These are phyloP conservation scores for Eupristina koningsbergeri DNA, from an alignment of 1,140 invertebrate genomes.

Conservation along the genomic window DNA sequence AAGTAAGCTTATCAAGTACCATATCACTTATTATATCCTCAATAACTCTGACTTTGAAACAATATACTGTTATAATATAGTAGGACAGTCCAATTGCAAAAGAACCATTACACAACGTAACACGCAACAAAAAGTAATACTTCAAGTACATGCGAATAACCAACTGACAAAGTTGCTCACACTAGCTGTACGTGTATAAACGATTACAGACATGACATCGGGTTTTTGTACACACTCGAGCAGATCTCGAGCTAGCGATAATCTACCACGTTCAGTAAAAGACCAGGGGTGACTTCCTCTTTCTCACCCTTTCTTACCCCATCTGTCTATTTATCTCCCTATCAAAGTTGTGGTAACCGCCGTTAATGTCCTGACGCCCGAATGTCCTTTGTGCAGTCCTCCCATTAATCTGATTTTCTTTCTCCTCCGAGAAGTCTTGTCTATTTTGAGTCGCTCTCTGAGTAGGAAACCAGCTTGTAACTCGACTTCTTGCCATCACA, in stretches of 20 bases:
- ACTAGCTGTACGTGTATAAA: not conserved
- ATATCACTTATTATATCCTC: constrained; percentile 1
- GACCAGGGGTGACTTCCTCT: not conserved
- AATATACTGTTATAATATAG: not conserved
- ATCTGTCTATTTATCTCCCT: not conserved
- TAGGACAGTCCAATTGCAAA: not conserved
- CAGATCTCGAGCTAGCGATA: not conserved
- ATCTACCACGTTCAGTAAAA: not conserved
- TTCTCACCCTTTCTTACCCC: not conserved
- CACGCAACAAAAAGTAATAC: constrained; percentile 7
- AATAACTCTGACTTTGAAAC: not conserved
- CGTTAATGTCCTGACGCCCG: not conserved
- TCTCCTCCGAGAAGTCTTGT: not conserved
- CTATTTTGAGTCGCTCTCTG: not conserved
- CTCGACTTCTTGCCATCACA: too few species aligned
- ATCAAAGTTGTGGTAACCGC: not conserved
- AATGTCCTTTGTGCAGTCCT: not conserved
- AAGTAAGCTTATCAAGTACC: not conserved
- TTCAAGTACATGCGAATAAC: not conserved
- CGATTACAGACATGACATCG: not conserved
- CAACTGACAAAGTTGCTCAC: not conserved
- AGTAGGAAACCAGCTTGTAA: not conserved
- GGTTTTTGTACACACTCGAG: not conserved
- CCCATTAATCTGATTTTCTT: not conserved
- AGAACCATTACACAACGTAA: not conserved